Evolutionary conservation across 2,113 vertebrate species (phyloP).

Genomic region (Halichoeres trimaculatus): DNA sequence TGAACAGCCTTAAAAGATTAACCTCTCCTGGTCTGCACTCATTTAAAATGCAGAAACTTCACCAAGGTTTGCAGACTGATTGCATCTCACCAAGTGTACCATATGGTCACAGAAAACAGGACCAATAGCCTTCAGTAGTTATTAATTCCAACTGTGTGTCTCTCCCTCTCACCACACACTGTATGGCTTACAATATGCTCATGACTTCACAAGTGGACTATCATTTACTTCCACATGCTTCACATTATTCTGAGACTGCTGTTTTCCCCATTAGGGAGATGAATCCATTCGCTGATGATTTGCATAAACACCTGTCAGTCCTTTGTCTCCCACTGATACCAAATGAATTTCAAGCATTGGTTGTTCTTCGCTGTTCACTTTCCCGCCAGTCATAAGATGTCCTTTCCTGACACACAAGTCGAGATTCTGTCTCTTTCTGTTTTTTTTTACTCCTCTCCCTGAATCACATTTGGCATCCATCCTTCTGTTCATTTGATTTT

Average conservation of each 20-base stretch:
- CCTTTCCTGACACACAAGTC: conserved; percentile 39
- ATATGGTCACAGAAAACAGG: conserved; percentile 25
- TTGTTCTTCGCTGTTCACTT: conserved; percentile 63
- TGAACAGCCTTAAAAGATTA: background rate
- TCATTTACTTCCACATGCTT: conserved; percentile 64
- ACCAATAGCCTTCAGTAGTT: conserved; percentile 21
- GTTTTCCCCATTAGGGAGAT: conserved; percentile 76
- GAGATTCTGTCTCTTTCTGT: conserved; percentile 35
- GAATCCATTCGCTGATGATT: conserved; percentile 74
- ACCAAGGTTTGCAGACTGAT: conserved; percentile 15
- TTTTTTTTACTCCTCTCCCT: background rate
- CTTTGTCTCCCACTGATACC: conserved; percentile 80
- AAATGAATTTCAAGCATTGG: conserved; percentile 76
- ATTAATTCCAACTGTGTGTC: conserved; percentile 27
- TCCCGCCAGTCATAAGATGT: conserved; percentile 44
- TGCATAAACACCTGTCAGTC: conserved; percentile 83
- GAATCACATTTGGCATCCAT: conserved; percentile 27
- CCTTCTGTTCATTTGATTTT: conserved; percentile 30
- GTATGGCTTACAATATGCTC: conserved; percentile 34
- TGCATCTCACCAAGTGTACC: background rate
- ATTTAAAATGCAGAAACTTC: conserved; percentile 2
- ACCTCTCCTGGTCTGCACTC: background rate
- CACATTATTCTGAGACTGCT: conserved; percentile 64
- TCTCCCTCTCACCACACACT: background rate
- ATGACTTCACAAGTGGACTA: conserved; percentile 64